Evolutionary conservation across 2,797 vertebrate species (phyloP), one percentile per base, ranked within the genome.

Genomic region (Myioborus melanocephalus): DNA sequence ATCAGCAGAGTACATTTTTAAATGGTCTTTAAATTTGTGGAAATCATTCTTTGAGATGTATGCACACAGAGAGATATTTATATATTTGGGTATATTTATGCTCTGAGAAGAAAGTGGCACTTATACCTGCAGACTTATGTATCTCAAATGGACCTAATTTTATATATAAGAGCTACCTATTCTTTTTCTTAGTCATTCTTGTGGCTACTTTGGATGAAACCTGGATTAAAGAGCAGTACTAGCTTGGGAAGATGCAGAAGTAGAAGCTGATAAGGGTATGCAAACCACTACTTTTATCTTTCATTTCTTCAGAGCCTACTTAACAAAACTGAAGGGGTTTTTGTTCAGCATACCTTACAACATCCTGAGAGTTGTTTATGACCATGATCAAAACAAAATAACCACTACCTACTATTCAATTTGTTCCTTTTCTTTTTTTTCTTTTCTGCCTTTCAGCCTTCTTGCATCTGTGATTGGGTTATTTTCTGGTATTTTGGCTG

Each of bases 341-440:
- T 75, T 8, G 16, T 84, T 95, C 85, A 89, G 96, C 68, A 61
- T 65, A 83, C 19, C 59, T 64, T 81, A 75, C 68, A 94, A 60
- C 41, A 75, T 65, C 60, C 79, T 95, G 71, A 94, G 63, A 91
- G 61, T 87, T 92, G 32, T 89, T 97, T 34, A 6, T n/a, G 59
- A 75, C 23, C 34, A 59, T 73, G 84, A 91, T 78, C 49, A 73
- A 82, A 83, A 53, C 26, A 77, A 80, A 94, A 65, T 21, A 52
- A 15, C 13, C 9, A 3, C 9, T 24, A 47, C 5, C 7, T 20
- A 3, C 12, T 56, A 50, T 75, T 94, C 46, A 46, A 22, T 78
- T 89, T 94, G 12, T 18, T 57, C 19, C 5, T 81, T 79, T 83
- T 69, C 64, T 70, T 82, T 85, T 75, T 41, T 63, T 21, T 14